These are phyloP conservation scores for Todiramphus saurophagus DNA, from an alignment of 2,113 vertebrate genomes.

Conservation along the genomic window DNA sequence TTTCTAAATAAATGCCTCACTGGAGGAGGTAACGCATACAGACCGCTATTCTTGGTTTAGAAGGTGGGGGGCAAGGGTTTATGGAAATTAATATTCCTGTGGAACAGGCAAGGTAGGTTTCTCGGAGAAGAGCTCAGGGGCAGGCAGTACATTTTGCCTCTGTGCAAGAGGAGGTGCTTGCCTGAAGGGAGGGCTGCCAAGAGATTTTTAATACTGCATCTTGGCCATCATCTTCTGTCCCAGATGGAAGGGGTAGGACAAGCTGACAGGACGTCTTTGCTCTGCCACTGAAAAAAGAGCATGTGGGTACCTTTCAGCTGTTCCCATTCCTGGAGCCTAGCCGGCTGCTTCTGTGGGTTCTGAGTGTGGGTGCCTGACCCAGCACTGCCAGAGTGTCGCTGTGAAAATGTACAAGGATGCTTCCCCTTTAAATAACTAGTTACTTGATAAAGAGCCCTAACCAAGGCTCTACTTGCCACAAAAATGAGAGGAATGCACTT, in stretches of 20 bases:
- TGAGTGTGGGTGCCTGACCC: neutral
- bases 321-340: neutral
- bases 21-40: neutral
- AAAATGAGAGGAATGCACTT: too few species aligned
- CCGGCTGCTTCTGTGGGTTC: neutral
- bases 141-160: neutral
- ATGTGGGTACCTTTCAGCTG: neutral
- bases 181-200: neutral
- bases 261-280: neutral
- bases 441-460: too few species aligned
- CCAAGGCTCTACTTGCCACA: too few species aligned
- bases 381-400: neutral
- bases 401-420: too few species aligned
- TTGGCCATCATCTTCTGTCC: neutral
- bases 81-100: neutral
- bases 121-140: neutral
- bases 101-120: neutral
- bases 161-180: neutral
- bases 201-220: neutral
- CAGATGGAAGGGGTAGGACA: neutral
- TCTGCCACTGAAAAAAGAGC: neutral
- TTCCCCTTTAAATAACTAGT: too few species aligned
- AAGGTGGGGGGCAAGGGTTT: fast-evolving
- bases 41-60: neutral
- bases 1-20: neutral